A percentile compares a stretch with the other conserved stretches of the same genome.
These are phyloP conservation scores for Sebastes fasciatus DNA, from an alignment of 2,113 vertebrate species.

Conservation along the genomic window DNA sequence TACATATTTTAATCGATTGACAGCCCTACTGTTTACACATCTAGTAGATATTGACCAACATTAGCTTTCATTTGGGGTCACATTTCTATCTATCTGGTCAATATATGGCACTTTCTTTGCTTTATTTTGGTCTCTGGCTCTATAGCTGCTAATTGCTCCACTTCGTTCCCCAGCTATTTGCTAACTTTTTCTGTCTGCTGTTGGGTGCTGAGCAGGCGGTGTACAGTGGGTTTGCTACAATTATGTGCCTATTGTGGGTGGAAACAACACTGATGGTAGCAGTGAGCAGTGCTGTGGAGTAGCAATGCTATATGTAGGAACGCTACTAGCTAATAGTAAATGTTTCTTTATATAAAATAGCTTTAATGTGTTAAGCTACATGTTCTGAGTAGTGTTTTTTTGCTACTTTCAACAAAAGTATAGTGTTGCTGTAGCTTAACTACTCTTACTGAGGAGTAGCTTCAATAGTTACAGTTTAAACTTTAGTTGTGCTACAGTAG, in stretches of 20 bases:
- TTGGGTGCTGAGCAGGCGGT: neutral
- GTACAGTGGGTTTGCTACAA: neutral
- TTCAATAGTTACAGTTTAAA: neutral
- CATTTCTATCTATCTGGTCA: neutral
- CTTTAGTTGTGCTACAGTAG: neutral
- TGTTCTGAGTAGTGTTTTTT: neutral
- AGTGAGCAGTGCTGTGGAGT: neutral
- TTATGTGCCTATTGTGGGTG: neutral
- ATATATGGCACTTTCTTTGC: neutral
- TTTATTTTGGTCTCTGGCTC: neutral
- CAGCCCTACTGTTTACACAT: neutral
- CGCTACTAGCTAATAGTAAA: neutral
- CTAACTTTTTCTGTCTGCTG: neutral
- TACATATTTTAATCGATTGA: too few species aligned
- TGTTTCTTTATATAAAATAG: neutral
- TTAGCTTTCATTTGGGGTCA: neutral
- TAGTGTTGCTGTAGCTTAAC: too few species aligned
- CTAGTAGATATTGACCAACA: neutral
- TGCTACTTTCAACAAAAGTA: neutral
- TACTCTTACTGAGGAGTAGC: neutral
- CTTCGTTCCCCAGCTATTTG: neutral
- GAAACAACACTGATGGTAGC: neutral
- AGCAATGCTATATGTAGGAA: neutral
- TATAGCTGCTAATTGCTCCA: neutral
- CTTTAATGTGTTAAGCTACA: too few species aligned